Evolutionary conservation across 2,797 vertebrate species (phyloP), one percentile per base, ranked within the genome.

Genomic region (Ammospiza maritima): DNA sequence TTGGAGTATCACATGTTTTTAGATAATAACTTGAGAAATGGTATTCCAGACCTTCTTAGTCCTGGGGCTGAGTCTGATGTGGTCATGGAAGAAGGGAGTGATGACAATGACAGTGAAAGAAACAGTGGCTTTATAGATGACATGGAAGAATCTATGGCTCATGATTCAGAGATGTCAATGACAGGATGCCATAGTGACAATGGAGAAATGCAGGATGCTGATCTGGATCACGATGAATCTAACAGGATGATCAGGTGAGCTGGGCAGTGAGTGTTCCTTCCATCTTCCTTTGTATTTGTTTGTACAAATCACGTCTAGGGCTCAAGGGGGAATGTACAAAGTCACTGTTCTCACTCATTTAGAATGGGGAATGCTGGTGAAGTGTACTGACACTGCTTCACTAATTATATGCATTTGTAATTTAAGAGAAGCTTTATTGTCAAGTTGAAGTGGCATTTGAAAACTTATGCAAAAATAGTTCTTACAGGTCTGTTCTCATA

Each of bases 231-330:
- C 0, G 99, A 99, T 56, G 99, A 99, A 21, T 98, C 98, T 70
- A 99, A 98, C 96, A 98, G 98, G 81, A 99, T 99, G 97, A 99
- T 99, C 97, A 99, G 99, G 99, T 99, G 74, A 95, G 97, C 65
- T 72, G 44, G 9, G 67, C 16, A 48, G 13, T 17, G 30, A 75
- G 11, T 8, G 15, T 50, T 30, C 22, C 16, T 90, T 77, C 34
- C 48, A 47, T 65, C 25, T 67, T 85, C 38, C 65, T 89, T 54
- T 61, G 18, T 44, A 36, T 73, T 69, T 66, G 16, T 84, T 91
- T 72, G 5, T 58, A 25, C 4, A 0, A 67, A 10, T 56, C 7
- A 3, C 53, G 10, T 51, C 38, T 72, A 32, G 29, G 32, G 23
- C 7, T 74, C 11, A 19, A 54, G n/a, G 5, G 7, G 23, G 14